Conservation (phyloP, 2,113 vertebrate species). For the Gopherus flavomarginatus region DNA sequence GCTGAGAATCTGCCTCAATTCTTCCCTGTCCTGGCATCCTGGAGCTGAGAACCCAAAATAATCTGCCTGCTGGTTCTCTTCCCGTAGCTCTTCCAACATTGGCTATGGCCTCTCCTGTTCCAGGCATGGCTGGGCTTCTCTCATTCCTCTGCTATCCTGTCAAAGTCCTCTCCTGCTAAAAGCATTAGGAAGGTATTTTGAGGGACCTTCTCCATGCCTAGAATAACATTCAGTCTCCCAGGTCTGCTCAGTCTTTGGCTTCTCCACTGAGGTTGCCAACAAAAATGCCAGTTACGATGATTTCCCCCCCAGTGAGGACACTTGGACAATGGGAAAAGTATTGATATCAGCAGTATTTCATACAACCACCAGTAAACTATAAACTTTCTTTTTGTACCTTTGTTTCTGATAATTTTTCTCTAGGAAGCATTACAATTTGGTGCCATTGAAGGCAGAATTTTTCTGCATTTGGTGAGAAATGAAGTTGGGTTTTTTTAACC, state of each 20-base stretch:
- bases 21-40: neutral
- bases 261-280: neutral
- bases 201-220: neutral
- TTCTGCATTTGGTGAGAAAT: neutral
- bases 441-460: neutral
- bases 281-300: neutral
- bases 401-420: neutral
- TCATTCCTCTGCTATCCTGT: neutral
- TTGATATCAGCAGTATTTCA: neutral
- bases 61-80: neutral
- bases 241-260: neutral
- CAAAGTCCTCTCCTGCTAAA: neutral
- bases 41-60: neutral
- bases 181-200: neutral
- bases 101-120: neutral
- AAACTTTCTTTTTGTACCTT: neutral
- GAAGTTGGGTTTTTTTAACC: neutral
- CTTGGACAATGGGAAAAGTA: neutral
- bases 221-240: fast-evolving
- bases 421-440: neutral
- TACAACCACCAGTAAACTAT: neutral
- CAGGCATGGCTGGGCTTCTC: neutral
- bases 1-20: neutral
- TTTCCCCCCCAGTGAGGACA: neutral
- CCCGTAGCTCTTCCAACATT: neutral